Evolutionary conservation across 1,140 invertebrate species (phyloP), one percentile per base, ranked within the genome.

Genomic region (Philopotamus ludificatus): DNA sequence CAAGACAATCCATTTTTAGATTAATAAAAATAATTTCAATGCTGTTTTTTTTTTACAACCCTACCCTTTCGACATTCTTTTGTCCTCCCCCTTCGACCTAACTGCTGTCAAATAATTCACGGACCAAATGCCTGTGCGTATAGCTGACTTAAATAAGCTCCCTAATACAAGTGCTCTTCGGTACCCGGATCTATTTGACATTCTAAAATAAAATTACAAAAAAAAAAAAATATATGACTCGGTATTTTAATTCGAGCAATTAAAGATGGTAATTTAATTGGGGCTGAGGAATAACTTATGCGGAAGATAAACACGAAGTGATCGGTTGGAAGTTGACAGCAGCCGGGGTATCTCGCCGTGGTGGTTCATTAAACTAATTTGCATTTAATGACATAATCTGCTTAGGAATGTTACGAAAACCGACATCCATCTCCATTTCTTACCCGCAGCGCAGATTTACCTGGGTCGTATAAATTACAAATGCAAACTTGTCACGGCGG

Each of bases 351-450:
- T 39, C 16, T 16, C 18, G 44, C 51, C 10, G 26, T 12, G 54
- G 58, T 53, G 61, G 51, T 68, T 70, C 68, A 70, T 70, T 70
- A 63, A 28, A 28, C 42, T 62, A 61, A 70, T 70, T 70, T 70
- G 68, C 68, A 70, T 70, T 70, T 70, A 70, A 70, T 57, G 63
- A 66, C 68, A 50, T 70, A 70, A 70, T 70, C 68, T 64, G 39
- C 53, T 63, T 54, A 57, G 60, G 68, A 63, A 66, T 62, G 59
- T 44, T 21, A 55, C 50, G 21, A 20, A 49, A 57, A 57, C 34
- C 10, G 20, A 22, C 39, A 20, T n/a, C 10, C 10, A 9, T n/a
- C 28, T 34, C 12, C 4, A 12, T 34, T 34, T 34, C 28, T 34
- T 34, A 4, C 28, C 28, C 4, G 28, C 4, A 34, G 28, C 28